Evolutionary conservation across 2,888 invertebrate genomes (phyloP), one percentile per base, ranked within the genome.

Genomic region (Tholera decimalis): DNA sequence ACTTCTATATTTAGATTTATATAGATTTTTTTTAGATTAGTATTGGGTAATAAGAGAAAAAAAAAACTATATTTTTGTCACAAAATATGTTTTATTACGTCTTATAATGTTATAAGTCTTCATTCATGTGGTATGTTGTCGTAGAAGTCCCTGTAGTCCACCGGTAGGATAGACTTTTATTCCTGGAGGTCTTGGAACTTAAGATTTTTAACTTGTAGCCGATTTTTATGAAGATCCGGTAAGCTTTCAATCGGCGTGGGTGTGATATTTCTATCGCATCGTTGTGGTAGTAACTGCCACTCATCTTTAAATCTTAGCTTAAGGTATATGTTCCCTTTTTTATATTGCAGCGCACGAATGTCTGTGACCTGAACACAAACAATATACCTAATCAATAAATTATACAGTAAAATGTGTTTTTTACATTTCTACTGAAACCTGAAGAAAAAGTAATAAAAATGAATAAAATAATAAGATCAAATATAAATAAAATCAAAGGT

Each of bases 131-230:
- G 37, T 26, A 18, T 53, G 37, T 53, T 53, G 7, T 37, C 51
- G 13, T 53, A 53, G 51, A 53, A 53, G 7, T 37, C 51, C 35
- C 51, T 53, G 51, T 37, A 53, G 37, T 53, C 51, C 53, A 53
- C 53, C 53, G 26, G 53, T 53, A 53, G 37, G 37, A 24, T 39
- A 53, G 13, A 39, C 39, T 53, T 53, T 55, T 43, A 53, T 39
- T 53, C 26, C 7, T 39, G 53, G 26, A 53, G 39, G 39, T 26
- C 39, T 39, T 26, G 26, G 1, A 39, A 53, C 39, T 39, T 53
- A 39, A 24, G 53, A 1, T 53, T 39, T 53, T 53, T 39, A 5
- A 26, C 39, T 39, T 39, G 1, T 1, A 53, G 37, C 53, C 37
- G 8, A 50, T 26, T 39, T 53, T 53, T 1, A 39, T 53, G 26